Evolutionary conservation across 2,113 vertebrate genomes (phyloP).

Genomic region (Centropristis striata): DNA sequence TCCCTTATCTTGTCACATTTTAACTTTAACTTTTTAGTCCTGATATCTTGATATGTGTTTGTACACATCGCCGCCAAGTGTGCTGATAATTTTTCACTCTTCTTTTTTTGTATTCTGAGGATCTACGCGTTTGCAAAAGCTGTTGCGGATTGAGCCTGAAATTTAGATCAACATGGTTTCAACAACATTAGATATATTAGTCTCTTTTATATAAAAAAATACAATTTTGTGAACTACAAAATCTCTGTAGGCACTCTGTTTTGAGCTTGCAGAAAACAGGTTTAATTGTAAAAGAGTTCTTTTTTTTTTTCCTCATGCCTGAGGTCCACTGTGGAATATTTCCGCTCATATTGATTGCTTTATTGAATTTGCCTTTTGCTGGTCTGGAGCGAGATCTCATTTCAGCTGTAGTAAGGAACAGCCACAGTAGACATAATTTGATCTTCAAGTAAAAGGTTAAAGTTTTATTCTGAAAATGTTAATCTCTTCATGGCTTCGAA

Average conservation of each 20-base stretch:
- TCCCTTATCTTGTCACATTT: background rate
- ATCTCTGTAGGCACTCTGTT: background rate
- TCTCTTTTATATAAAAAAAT: background rate
- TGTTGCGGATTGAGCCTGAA: background rate
- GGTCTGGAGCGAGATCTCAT: slow-evolving; percentile 52
- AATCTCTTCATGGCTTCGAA: slow-evolving; percentile 1
- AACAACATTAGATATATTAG: background rate
- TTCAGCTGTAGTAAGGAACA: slow-evolving; percentile 58
- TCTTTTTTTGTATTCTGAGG: background rate
- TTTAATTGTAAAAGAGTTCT: slow-evolving; percentile 23
- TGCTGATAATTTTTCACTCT: background rate
- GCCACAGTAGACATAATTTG: slow-evolving; percentile 56
- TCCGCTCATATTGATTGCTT: slow-evolving; percentile 64
- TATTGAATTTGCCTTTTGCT: slow-evolving; percentile 63
- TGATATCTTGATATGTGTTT: background rate
- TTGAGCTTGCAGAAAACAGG: background rate
- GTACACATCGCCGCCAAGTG: background rate
- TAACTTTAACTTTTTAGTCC: background rate
- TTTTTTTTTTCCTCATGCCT: slow-evolving; percentile 17
- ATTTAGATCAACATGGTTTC: background rate
- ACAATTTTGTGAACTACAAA: background rate
- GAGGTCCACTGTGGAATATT: slow-evolving; percentile 46
- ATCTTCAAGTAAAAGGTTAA: slow-evolving; percentile 51
- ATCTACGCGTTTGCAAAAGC: background rate
- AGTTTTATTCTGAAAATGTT: background rate